Conservation (phyloP, 2,888 invertebrate genomes). For the Actias luna region DNA sequence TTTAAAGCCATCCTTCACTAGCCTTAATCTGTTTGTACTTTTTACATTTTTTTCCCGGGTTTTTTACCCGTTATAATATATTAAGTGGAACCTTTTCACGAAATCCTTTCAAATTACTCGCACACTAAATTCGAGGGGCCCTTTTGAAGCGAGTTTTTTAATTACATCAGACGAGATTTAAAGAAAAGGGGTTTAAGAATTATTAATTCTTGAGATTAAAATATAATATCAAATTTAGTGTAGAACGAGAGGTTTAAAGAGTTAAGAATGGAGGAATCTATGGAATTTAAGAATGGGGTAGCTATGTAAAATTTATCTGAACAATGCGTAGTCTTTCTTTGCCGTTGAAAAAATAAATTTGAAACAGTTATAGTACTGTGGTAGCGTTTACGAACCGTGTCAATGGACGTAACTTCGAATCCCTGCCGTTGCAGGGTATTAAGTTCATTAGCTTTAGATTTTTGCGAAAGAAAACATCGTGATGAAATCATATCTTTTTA, state of each 20-base stretch:
- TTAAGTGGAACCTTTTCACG: conserved; percentile 56
- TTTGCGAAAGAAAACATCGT: too few relatives aligned
- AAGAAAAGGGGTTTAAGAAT: conserved; percentile 33
- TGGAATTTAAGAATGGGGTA: not conserved
- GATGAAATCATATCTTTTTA: too few relatives aligned
- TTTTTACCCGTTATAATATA: conserved; percentile 50
- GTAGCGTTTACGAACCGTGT: too few relatives aligned
- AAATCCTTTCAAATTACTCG: conserved; percentile 61
- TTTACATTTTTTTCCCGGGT: conserved; percentile 42
- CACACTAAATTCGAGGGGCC: conserved; percentile 42
- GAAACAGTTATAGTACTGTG: too few relatives aligned
- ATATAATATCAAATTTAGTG: not conserved
- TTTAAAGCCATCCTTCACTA: conserved; percentile 49
- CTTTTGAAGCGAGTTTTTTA: conserved; percentile 43
- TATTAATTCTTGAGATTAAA: conserved; percentile 14
- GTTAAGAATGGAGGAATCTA: not conserved
- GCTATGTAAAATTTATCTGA: too few relatives aligned
- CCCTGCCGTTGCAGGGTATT: too few relatives aligned
- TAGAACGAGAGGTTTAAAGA: not conserved
- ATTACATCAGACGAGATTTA: conserved; percentile 42
- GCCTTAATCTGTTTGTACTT: conserved; percentile 41
- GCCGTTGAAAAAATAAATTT: too few relatives aligned
- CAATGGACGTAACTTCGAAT: too few relatives aligned
- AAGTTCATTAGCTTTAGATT: too few relatives aligned
- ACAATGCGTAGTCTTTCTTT: too few relatives aligned